phyloP scores from a whole-genome alignment of 1,140 invertebrate species.

The Heterodera schachtii region DNA sequence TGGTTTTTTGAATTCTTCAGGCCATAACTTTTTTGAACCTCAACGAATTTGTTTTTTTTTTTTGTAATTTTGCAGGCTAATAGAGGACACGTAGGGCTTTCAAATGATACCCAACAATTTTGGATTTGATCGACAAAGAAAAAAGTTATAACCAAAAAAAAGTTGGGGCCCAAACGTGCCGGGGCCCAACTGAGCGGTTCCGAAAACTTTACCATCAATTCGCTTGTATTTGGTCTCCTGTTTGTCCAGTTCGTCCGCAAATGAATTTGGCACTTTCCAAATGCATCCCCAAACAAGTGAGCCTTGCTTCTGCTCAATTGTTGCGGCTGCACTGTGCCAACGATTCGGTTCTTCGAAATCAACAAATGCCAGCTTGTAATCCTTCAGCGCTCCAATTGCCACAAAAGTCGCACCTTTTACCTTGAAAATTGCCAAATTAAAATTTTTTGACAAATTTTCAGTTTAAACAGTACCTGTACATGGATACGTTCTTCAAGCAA shows the following conservation, averaged over 20 bases:
- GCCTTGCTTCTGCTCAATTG: conserved; percentile 45
- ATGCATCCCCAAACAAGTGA: conserved; percentile 46
- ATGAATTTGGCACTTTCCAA: conserved; percentile 53
- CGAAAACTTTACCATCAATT: conserved; percentile 41
- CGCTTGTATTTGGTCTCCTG: conserved; percentile 56
- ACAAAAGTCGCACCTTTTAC: conserved; percentile 47
- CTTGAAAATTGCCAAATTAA: conserved; percentile 16
- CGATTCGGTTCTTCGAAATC: conserved; percentile 40
- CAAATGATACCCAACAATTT: no score
- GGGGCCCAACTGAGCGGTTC: no score
- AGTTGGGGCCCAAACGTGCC: no score
- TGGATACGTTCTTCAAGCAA: conserved; percentile 53
- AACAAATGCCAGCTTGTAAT: conserved; percentile 46
- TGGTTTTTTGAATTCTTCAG: no score
- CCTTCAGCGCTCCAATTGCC: conserved; percentile 32
- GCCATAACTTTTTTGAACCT: no score
- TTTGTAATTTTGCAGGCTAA: no score
- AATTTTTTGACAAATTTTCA: no score
- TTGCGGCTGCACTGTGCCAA: conserved; percentile 52
- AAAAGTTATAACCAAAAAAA: no score
- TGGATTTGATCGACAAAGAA: no score
- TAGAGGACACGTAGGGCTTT: no score
- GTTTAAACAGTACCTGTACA: conserved; percentile 40
- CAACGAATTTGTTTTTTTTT: no score
- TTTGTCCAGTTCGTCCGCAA: conserved; percentile 50